A percentile compares a stretch with the other conserved stretches of the same genome.
Evolutionary conservation across 2,888 invertebrate genomes (phyloP).

Genomic region (Dromius quadrimaculatus): DNA sequence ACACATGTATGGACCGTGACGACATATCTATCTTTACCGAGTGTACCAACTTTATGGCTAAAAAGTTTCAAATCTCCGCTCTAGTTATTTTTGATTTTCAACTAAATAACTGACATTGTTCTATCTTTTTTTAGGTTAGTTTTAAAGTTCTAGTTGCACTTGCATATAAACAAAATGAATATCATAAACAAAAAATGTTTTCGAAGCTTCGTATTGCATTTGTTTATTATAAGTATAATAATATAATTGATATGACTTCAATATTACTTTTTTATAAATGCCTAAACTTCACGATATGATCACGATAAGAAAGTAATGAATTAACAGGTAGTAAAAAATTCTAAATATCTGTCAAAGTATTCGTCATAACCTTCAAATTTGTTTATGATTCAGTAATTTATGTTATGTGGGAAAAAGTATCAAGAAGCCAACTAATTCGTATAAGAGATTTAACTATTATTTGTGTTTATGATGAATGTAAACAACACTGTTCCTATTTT

Average conservation of each 20-base stretch:
- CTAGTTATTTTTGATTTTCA: slow-evolving; percentile 35
- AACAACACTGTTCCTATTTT: slow-evolving; percentile 26
- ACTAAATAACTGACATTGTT: neutral
- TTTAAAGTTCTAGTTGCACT: neutral
- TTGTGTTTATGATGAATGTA: slow-evolving; percentile 35
- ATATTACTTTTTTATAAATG: neutral
- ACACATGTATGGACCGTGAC: slow-evolving; percentile 67
- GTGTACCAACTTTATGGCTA: slow-evolving; percentile 40
- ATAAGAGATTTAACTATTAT: neutral
- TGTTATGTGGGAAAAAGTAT: neutral
- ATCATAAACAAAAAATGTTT: neutral
- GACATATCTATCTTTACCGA: slow-evolving; percentile 62
- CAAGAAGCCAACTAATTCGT: neutral
- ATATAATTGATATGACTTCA: neutral
- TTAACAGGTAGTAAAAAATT: slow-evolving; percentile 17
- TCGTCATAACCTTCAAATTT: slow-evolving; percentile 43
- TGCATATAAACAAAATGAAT: neutral
- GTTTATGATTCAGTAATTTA: slow-evolving; percentile 40
- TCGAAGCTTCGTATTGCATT: neutral
- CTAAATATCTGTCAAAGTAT: slow-evolving; percentile 38
- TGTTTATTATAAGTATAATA: neutral
- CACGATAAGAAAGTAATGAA: neutral
- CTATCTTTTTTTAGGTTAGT: slow-evolving; percentile 11
- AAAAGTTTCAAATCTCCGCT: slow-evolving; percentile 28
- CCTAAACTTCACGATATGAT: neutral